Conservation (phyloP, 2,888 invertebrate species). For the Cheilosia grossa region DNA sequence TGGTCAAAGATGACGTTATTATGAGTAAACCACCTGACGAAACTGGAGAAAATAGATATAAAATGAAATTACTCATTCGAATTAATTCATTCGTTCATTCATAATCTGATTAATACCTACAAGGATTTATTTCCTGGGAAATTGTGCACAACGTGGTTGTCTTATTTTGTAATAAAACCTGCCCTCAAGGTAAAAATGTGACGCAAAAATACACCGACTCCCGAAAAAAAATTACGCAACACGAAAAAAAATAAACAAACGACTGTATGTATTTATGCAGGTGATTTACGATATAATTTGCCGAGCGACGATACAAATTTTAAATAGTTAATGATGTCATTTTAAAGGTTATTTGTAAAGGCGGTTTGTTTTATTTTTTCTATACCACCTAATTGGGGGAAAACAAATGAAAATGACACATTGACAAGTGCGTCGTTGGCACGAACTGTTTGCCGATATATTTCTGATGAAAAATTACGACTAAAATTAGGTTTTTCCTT, state of each 20-base stretch:
- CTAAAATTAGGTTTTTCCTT: no score
- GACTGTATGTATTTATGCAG: background rate
- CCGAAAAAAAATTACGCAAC: background rate
- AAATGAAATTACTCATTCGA: background rate
- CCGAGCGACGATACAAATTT: background rate
- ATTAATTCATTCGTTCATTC: background rate
- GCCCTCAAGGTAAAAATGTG: background rate
- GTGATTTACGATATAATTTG: background rate
- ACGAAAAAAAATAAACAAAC: no score
- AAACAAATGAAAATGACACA: background rate
- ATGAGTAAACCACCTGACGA: background rate
- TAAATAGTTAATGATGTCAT: slow-evolving; percentile 1
- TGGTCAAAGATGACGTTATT: background rate
- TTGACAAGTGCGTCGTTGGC: background rate
- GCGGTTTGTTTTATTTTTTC: background rate
- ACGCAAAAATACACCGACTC: background rate
- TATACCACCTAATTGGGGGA: background rate
- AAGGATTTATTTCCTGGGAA: background rate
- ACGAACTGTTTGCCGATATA: background rate
- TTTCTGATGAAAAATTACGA: no score
- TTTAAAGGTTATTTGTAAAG: background rate
- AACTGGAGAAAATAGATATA: background rate
- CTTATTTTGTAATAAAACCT: background rate
- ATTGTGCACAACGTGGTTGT: background rate
- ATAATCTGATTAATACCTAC: background rate